These are phyloP conservation scores for Mimachlamys varia DNA, from an alignment of 2,888 invertebrate species.

Conservation along the genomic window DNA sequence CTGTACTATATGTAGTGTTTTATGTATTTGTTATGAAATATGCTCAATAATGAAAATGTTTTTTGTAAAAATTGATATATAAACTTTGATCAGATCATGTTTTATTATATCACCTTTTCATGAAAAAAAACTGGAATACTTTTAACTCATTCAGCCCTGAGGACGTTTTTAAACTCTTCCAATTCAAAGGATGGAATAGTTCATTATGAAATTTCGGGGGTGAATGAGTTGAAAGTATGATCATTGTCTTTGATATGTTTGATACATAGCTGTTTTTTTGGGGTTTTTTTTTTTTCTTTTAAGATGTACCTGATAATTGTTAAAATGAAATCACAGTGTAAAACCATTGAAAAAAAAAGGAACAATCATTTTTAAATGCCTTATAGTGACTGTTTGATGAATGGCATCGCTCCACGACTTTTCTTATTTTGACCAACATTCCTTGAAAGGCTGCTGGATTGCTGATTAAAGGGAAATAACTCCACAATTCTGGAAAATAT, in stretches of 20 bases:
- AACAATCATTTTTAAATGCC: constrained; percentile 32
- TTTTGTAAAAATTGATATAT: constrained; percentile 23
- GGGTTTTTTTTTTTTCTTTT: background rate
- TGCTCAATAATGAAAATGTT: constrained; percentile 30
- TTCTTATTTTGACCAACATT: background rate
- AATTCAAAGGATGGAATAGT: no score
- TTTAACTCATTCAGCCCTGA: no score
- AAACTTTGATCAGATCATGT: constrained; percentile 15
- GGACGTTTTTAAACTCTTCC: no score
- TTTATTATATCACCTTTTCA: background rate
- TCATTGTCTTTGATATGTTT: background rate
- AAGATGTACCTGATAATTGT: background rate
- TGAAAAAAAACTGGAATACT: background rate
- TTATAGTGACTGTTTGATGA: constrained; percentile 14
- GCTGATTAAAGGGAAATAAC: constrained; percentile 31
- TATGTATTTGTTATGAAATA: constrained; percentile 32
- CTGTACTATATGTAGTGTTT: background rate
- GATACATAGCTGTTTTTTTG: no score
- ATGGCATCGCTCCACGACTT: background rate
- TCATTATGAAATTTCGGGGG: no score
- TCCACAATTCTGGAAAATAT: background rate
- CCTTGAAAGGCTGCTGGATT: background rate
- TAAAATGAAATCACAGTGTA: background rate
- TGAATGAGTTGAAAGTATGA: no score
- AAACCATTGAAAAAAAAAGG: background rate